Conservation (phyloP, 2,797 vertebrate genomes). For the Nyctibius grandis region DNA sequence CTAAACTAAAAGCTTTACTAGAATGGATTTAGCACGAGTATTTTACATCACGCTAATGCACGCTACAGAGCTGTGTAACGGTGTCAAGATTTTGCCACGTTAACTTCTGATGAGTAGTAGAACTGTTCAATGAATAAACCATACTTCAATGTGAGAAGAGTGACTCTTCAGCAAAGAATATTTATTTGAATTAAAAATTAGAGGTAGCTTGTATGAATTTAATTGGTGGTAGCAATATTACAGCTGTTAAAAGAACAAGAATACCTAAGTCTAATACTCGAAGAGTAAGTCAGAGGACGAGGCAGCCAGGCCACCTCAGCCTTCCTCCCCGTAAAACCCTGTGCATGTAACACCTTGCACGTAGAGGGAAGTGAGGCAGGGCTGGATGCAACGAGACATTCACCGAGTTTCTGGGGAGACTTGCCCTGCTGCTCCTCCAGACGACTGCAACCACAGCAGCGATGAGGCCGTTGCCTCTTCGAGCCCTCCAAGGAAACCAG, state of each 20-base stretch:
- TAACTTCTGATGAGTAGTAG: neutral
- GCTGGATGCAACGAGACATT: neutral
- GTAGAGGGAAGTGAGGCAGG: neutral
- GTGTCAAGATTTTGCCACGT: neutral
- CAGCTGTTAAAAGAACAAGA: neutral
- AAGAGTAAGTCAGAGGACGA: neutral
- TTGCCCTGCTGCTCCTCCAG: neutral
- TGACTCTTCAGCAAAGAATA: neutral
- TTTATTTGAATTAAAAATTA: neutral
- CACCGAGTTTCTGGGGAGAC: neutral
- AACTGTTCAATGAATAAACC: neutral
- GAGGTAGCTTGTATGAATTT: neutral
- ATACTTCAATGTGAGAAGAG: neutral
- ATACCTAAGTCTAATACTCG: neutral
- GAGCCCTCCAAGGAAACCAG: neutral
- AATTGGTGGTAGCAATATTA: neutral
- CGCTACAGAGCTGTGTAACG: neutral
- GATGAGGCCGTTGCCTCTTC: neutral
- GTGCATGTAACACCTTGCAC: fast-evolving
- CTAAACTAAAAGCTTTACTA: neutral
- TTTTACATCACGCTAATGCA: neutral
- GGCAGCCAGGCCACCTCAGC: neutral
- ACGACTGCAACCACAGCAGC: neutral
- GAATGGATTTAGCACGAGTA: neutral
- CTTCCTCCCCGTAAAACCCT: neutral